Evolutionary conservation across 2,113 vertebrate species (phyloP), one percentile per base, ranked within the genome.

Genomic region (Argyrosomus japonicus): DNA sequence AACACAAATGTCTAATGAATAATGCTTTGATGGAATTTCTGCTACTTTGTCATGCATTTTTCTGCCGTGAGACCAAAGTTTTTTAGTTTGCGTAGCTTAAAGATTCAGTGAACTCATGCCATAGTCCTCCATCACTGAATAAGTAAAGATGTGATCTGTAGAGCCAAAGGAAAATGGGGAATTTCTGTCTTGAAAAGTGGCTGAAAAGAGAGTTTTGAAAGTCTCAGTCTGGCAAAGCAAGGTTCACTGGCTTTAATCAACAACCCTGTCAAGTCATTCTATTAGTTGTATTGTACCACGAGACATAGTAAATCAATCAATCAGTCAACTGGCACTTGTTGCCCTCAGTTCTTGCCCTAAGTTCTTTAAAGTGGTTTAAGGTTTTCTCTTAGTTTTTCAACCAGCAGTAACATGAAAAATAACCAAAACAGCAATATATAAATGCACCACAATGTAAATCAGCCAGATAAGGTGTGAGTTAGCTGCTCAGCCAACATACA

Each of bases 401-500:
- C 23, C 15, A 63, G 12, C 7, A 54, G 14, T 50, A 45, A 64
- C 19, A n/a, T 60, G 23, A 53, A 32, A 25, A 47, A 45, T 3
- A 60, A 21, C 7, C 18, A 21, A 7, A 64, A 36, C 23, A 60
- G 3, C 12, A n/a, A 17, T 47, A 14, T 54, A 47, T 12, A 60
- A 60, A 56, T 43, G 15, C 7, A 58, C 11, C 27, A 23, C 18
- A 19, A 29, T 47, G 10, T 63, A 48, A 58, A 65, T 61, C 32
- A 64, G 6, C 25, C 17, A 7, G 25, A 18, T 73, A 18, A 81
- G 36, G 69, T 81, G 63, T 14, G 8, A 53, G 57, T 69, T 70
- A 72, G 48, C 64, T 74, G 7, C 25, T 70, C 27, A 82, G 67
- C 68, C 62, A 72, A 27, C 23, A 78, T 50, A 68, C 58, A 82